Percentiles rank a stretch among this genome's conserved stretches.
phyloP scores from a whole-genome alignment of 2,888 invertebrate genomes.

The Microctonus brassicae region DNA sequence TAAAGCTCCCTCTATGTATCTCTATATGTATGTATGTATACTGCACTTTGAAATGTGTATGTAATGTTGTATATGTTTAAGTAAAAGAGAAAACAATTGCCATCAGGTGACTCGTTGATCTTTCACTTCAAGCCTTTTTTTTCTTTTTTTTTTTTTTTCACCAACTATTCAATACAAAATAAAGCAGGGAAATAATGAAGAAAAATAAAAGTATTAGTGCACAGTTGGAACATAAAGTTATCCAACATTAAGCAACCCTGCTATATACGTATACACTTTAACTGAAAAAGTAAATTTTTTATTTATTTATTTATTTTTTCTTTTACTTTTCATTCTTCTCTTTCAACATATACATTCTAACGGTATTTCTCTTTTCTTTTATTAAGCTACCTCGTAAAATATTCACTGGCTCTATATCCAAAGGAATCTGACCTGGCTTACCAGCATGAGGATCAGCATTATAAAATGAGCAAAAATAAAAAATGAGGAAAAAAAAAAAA shows the following conservation, averaged over 20 bases:
- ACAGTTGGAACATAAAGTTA: slow-evolving; percentile 20
- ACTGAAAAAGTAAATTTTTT: slow-evolving; percentile 2
- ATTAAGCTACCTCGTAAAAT: slow-evolving; percentile 3
- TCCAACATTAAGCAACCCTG: slow-evolving; percentile 5
- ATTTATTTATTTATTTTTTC: background rate
- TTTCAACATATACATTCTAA: background rate
- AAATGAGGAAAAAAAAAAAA: background rate
- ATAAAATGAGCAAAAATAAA: background rate
- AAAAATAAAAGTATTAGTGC: background rate
- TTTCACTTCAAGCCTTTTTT: slow-evolving; percentile 5
- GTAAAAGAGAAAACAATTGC: slow-evolving; percentile 34
- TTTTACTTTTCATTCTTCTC: background rate
- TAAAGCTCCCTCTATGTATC: background rate
- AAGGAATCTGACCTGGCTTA: slow-evolving; percentile 14
- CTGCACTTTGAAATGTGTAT: background rate
- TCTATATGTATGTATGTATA: background rate
- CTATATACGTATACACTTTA: background rate
- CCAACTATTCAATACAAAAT: background rate
- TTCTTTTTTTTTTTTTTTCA: no score
- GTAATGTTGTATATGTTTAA: slow-evolving; percentile 1
- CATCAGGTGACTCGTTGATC: slow-evolving; percentile 2
- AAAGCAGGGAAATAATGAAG: background rate
- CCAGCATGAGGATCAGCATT: background rate
- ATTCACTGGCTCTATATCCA: slow-evolving; percentile 6
- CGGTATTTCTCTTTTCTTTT: background rate